Evolutionary conservation across 1,140 invertebrate genomes (phyloP).

Genomic region (Branchinecta lindahli): DNA sequence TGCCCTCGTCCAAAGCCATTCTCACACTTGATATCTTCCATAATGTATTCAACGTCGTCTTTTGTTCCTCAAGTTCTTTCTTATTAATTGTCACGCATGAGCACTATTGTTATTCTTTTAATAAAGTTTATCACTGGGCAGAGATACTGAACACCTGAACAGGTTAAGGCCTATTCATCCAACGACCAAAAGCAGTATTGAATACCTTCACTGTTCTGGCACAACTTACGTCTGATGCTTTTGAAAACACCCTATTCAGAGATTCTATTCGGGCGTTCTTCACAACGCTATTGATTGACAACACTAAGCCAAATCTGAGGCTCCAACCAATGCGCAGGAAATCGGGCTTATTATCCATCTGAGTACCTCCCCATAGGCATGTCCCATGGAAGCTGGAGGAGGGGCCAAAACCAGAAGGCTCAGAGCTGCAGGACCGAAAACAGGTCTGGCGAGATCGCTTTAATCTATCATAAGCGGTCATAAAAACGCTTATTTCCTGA

Average conservation of each 20-base stretch:
- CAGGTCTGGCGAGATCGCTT: not conserved
- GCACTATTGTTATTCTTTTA: slow-evolving; percentile 4
- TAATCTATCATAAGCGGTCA: not conserved
- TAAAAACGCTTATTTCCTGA: not conserved
- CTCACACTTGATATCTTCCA: slow-evolving; percentile 4
- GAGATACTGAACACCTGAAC: not conserved
- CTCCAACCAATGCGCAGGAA: not conserved
- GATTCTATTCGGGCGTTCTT: slow-evolving; percentile 8
- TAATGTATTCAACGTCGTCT: no score
- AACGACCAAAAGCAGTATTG: not conserved
- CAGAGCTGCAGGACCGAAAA: not conserved
- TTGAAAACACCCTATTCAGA: slow-evolving; percentile 6
- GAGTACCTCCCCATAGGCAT: not conserved
- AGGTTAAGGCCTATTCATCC: slow-evolving; percentile 2
- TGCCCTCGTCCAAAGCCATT: not conserved
- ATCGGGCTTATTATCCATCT: not conserved
- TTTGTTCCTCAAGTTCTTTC: not conserved
- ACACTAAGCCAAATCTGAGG: not conserved
- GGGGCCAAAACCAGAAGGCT: not conserved
- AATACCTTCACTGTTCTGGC: slow-evolving; percentile 10
- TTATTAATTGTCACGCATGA: slow-evolving; percentile 7
- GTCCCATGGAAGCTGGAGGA: not conserved
- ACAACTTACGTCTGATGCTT: slow-evolving; percentile 7
- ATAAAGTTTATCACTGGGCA: slow-evolving; percentile 11
- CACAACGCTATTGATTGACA: not conserved